Percentiles rank a stretch among this genome's conserved stretches.
Conservation (phyloP, 2,888 invertebrate species). For the Saturnia japonica region DNA sequence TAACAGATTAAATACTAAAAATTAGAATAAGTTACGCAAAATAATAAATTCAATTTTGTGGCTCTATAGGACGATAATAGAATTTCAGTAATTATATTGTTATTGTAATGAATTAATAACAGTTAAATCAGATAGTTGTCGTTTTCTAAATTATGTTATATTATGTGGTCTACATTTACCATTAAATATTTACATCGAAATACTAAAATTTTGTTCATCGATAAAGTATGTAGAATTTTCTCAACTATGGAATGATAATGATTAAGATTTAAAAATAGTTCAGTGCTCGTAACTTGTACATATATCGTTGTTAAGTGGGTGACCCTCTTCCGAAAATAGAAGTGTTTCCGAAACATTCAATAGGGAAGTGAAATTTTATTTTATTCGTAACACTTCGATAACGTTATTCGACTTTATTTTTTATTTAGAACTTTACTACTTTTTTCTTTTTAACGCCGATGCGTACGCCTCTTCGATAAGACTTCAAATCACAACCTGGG, state of each 20-base stretch:
- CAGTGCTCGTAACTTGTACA: slow-evolving; percentile 1
- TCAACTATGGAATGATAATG: not conserved
- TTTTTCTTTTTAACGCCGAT: not conserved
- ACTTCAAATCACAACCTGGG: too few relatives aligned
- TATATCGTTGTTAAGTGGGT: slow-evolving; percentile 4
- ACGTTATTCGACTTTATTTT: not conserved
- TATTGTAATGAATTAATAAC: too few relatives aligned
- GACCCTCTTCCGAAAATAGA: slow-evolving; percentile 7
- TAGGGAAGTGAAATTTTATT: slow-evolving; percentile 1
- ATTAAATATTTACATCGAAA: too few relatives aligned
- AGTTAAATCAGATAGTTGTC: too few relatives aligned
- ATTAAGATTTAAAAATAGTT: not conserved
- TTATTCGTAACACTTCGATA: not conserved
- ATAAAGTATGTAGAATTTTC: not conserved
- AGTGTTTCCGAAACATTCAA: slow-evolving; percentile 5
- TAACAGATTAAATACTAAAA: too few relatives aligned
- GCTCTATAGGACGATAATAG: too few relatives aligned
- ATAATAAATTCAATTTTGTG: too few relatives aligned
- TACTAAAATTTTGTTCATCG: not conserved
- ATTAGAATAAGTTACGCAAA: too few relatives aligned
- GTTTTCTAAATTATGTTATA: too few relatives aligned
- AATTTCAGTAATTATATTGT: too few relatives aligned
- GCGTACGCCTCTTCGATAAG: too few relatives aligned
- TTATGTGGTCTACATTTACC: too few relatives aligned
- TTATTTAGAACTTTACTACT: not conserved